Percentiles rank a stretch among this genome's conserved stretches.
phyloP scores from a whole-genome alignment of 2,113 vertebrate genomes.

The human (Homo sapiens) region GRCh38 chr2:203889001-203889500 shows the following conservation, averaged over 20 bases:
- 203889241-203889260: conserved; percentile 1
- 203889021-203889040: too few relatives aligned
- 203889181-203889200: neutral
- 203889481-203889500: neutral
- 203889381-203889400: neutral
- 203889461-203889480: neutral
- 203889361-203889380: neutral
- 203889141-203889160: too few relatives aligned
- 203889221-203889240: neutral
- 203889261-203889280: neutral
- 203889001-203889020: too few relatives aligned
- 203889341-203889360: neutral
- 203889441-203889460: neutral
- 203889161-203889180: neutral
- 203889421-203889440: neutral
- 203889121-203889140: too few relatives aligned
- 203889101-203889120: too few relatives aligned
- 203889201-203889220: neutral
- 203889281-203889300: conserved; percentile 4
- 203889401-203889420: neutral
- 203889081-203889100: too few relatives aligned
- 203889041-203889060: too few relatives aligned
- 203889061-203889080: too few relatives aligned
- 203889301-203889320: neutral
- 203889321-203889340: neutral